These are phyloP conservation scores for Nycticebus coucang DNA, from an alignment of 2,113 vertebrate genomes.

Conservation along the genomic window DNA sequence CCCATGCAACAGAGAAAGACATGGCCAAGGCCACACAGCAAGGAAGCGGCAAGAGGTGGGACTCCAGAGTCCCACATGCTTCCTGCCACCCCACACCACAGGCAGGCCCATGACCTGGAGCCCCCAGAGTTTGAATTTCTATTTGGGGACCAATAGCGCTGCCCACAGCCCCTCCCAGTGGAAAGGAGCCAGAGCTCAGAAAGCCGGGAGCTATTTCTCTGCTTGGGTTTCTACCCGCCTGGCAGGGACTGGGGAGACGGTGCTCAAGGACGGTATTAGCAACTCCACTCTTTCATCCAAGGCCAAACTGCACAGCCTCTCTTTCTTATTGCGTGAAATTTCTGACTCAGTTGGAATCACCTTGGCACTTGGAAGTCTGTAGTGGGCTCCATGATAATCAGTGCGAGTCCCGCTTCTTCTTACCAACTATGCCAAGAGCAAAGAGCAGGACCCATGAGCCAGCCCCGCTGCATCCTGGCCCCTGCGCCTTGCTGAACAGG, in stretches of 20 bases:
- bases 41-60: background rate
- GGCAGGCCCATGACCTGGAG: background rate
- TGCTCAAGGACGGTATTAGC: background rate
- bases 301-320: background rate
- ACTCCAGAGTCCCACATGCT: background rate
- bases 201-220: background rate
- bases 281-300: background rate
- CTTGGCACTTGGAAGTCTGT: background rate
- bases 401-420: background rate
- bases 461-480: background rate
- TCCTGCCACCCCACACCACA: background rate
- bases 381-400: background rate
- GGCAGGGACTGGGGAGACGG: background rate
- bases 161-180: background rate
- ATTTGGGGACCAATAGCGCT: background rate
- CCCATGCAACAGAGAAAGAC: background rate
- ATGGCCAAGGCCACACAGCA: background rate
- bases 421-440: background rate
- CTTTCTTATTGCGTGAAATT: background rate
- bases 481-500: background rate
- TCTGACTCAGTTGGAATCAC: background rate
- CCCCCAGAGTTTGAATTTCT: background rate
- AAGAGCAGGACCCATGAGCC: background rate
- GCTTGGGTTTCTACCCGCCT: background rate
- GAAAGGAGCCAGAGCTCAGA: too few relatives aligned